phyloP scores from a whole-genome alignment of 2,888 invertebrate species.

The Drymonia ruficornis region DNA sequence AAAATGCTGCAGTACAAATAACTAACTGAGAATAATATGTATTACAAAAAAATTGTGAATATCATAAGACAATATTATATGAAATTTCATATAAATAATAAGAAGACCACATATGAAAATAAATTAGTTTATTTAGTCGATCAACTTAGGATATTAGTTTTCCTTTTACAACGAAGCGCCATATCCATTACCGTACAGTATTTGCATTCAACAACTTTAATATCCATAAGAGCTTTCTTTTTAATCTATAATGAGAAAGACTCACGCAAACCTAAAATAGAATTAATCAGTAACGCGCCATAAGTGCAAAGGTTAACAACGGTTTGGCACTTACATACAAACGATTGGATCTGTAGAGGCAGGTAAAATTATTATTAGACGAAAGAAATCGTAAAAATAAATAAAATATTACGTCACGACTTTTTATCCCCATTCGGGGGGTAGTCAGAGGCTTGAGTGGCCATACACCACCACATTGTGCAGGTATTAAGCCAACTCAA shows the following conservation, averaged over 20 bases:
- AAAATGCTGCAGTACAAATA: not conserved
- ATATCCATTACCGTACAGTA: constrained; percentile 1
- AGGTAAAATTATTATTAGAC: not conserved
- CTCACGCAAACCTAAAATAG: constrained; percentile 12
- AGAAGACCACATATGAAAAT: not conserved
- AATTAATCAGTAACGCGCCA: constrained; percentile 10
- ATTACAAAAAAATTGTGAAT: not conserved
- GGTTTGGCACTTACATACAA: constrained; percentile 2
- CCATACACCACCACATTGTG: too few species aligned
- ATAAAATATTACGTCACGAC: too few species aligned
- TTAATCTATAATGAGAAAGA: not conserved
- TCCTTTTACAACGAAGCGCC: not conserved
- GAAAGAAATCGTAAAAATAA: not conserved
- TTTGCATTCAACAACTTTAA: constrained; percentile 2
- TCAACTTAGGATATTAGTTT: not conserved
- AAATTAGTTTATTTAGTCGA: not conserved
- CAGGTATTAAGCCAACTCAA: too few species aligned
- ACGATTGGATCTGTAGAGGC: too few species aligned
- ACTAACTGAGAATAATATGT: not conserved
- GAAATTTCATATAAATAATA: not conserved
- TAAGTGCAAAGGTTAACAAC: constrained; percentile 31
- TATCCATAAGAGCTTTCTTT: not conserved
- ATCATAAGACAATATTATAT: not conserved
- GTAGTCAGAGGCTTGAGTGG: too few species aligned
- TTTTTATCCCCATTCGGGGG: too few species aligned